These are phyloP conservation scores for Clivina fossor DNA, from an alignment of 2,888 invertebrate genomes.

Conservation along the genomic window DNA sequence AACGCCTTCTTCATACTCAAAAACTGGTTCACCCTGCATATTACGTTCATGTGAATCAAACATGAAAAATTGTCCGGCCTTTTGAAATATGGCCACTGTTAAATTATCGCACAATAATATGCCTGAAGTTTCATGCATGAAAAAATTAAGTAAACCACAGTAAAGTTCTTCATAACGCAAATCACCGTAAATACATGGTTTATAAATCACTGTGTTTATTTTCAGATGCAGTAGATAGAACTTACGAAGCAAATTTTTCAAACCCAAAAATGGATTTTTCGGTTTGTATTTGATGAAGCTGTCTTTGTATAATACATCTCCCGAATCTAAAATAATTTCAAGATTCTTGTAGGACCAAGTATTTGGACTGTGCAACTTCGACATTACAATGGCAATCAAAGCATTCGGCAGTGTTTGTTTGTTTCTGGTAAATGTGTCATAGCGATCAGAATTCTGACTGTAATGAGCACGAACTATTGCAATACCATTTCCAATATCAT, in stretches of 20 bases:
- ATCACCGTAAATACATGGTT: slow-evolving; percentile 50
- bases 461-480: slow-evolving; percentile 54
- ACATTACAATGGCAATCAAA: slow-evolving; percentile 60
- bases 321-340: slow-evolving; percentile 59
- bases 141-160: slow-evolving; percentile 58
- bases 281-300: slow-evolving; percentile 60
- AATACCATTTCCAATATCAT: slow-evolving; percentile 48
- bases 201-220: slow-evolving; percentile 54
- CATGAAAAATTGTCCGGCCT: slow-evolving; percentile 59
- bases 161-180: slow-evolving; percentile 48
- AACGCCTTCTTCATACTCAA: slow-evolving; percentile 33
- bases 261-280: slow-evolving; percentile 49
- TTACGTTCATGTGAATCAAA: slow-evolving; percentile 63
- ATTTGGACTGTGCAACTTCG: slow-evolving; percentile 57
- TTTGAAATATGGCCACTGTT: slow-evolving; percentile 59
- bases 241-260: slow-evolving; percentile 54
- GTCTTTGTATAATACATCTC: slow-evolving; percentile 63
- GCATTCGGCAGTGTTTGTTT: slow-evolving; percentile 55
- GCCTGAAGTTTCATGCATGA: slow-evolving; percentile 60
- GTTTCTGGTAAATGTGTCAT: slow-evolving; percentile 54
- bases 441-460: slow-evolving; percentile 49
- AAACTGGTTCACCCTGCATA: slow-evolving; percentile 50
- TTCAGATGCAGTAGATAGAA: slow-evolving; percentile 60
- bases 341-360: slow-evolving; percentile 59
- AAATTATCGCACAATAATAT: slow-evolving; percentile 58